Conservation (phyloP, 2,888 invertebrate genomes). For the Tipula helvola region DNA sequence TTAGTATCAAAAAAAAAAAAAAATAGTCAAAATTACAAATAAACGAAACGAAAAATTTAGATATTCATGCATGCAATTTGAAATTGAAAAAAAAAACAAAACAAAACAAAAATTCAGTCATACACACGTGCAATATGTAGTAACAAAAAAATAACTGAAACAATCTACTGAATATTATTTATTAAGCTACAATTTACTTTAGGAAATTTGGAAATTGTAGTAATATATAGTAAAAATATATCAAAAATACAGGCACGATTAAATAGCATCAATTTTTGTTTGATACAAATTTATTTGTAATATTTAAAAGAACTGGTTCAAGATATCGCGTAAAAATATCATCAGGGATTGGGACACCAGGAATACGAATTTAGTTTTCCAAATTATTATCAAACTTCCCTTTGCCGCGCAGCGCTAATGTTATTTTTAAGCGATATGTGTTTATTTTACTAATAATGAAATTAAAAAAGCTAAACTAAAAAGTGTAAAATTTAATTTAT, state of each 20-base stretch:
- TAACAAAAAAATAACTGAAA: not conserved
- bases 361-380: not conserved
- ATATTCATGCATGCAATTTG: not conserved
- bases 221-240: not conserved
- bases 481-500: not conserved
- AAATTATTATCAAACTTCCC: not conserved
- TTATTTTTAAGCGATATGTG: not conserved
- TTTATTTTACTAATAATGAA: not conserved
- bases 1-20: not conserved
- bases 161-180: not conserved
- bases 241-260: slow-evolving; percentile 9
- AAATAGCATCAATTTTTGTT: slow-evolving; percentile 5
- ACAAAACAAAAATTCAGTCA: not conserved
- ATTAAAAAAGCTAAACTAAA: not conserved
- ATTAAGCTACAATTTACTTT: not conserved
- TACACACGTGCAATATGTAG: not conserved
- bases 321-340: not conserved
- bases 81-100: not conserved
- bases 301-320: not conserved
- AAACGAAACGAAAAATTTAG: not conserved
- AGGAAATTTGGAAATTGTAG: not conserved
- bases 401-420: not conserved
- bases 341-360: not conserved
- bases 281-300: not conserved
- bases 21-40: not conserved